A percentile compares a stretch with the other conserved stretches of the same genome.
phyloP scores from a whole-genome alignment of 2,888 invertebrate genomes.

The Stramonita haemastoma region DNA sequence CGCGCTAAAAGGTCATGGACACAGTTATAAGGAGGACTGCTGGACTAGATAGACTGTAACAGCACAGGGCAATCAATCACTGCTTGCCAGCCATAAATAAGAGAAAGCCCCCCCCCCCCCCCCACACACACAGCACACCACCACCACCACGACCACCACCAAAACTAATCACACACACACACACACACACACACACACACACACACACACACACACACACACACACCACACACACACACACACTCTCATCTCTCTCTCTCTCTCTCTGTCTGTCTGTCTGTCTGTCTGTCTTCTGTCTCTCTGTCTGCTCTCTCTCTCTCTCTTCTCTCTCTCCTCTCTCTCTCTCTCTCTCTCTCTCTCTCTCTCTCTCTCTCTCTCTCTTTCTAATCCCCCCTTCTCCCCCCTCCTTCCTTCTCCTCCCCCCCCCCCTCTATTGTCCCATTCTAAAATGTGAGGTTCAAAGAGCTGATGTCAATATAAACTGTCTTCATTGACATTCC shows the following conservation, averaged over 20 bases:
- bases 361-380: neutral
- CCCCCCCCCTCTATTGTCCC: too few relatives aligned
- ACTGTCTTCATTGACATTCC: too few relatives aligned
- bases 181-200: neutral
- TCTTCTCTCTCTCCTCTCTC: neutral
- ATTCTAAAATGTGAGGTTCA: too few relatives aligned
- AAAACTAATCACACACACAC: neutral
- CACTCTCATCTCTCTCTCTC: neutral
- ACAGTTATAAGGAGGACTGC: too few relatives aligned
- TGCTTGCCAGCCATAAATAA: too few relatives aligned
- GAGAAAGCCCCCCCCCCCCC: too few relatives aligned
- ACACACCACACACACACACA: slow-evolving; percentile 21
- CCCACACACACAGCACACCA: slow-evolving; percentile 5
- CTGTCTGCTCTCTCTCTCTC: neutral
- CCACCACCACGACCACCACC: too few relatives aligned
- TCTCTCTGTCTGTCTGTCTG: neutral
- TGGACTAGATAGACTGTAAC: too few relatives aligned
- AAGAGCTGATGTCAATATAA: too few relatives aligned
- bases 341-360: neutral
- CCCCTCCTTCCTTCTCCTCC: too few relatives aligned
- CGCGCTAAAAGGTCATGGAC: too few relatives aligned
- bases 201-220: slow-evolving; percentile 22
- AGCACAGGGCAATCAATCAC: too few relatives aligned
- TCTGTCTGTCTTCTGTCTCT: neutral
- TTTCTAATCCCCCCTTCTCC: neutral